A percentile compares a stretch with the other conserved stretches of the same genome.
These are phyloP conservation scores for Conus canariensis DNA, from an alignment of 2,888 invertebrate species.

Conservation along the genomic window DNA sequence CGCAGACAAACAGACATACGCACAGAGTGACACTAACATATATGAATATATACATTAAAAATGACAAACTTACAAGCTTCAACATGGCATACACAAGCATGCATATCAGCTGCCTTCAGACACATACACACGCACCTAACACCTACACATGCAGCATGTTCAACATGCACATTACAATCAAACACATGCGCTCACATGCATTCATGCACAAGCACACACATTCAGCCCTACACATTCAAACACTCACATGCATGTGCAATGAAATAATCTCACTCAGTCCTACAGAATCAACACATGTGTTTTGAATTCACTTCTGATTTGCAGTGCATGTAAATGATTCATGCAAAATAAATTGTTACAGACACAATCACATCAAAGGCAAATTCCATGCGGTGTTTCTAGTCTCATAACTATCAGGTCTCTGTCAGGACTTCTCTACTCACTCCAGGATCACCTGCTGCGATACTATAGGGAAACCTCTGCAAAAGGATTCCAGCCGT, in stretches of 20 bases:
- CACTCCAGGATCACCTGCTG: conserved; percentile 13
- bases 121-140: too few relatives aligned
- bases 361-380: background rate
- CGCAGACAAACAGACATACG: too few relatives aligned
- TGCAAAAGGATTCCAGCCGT: background rate
- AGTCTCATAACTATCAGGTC: background rate
- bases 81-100: too few relatives aligned
- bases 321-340: background rate
- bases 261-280: background rate
- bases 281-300: background rate
- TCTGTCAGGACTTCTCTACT: background rate
- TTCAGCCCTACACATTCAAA: too few relatives aligned
- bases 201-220: too few relatives aligned
- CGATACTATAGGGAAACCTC: background rate
- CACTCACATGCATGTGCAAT: background rate
- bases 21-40: too few relatives aligned
- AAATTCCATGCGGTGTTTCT: background rate
- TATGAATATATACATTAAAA: too few relatives aligned
- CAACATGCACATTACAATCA: too few relatives aligned
- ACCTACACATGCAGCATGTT: too few relatives aligned
- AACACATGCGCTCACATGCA: too few relatives aligned
- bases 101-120: too few relatives aligned
- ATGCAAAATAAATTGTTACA: background rate
- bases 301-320: background rate
- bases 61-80: too few relatives aligned